A percentile compares a stretch with the other conserved stretches of the same genome.
Conservation (phyloP, 2,797 vertebrate species). For the Knipowitschia caucasica region DNA sequence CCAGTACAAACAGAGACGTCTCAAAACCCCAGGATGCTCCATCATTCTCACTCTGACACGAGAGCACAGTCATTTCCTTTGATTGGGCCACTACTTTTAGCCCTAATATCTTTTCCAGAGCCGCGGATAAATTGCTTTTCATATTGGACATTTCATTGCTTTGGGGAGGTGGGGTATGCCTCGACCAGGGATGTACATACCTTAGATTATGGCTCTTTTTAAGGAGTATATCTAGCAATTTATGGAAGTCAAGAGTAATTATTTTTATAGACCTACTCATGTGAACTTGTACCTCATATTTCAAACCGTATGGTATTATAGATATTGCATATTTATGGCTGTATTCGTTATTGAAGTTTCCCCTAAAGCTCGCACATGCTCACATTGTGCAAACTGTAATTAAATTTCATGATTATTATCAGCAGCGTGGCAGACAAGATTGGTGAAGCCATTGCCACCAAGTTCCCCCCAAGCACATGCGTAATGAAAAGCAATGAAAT, state of each 20-base stretch:
- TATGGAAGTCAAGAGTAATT: background rate
- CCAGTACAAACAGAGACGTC: slow-evolving; percentile 52
- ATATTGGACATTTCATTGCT: slow-evolving; percentile 3
- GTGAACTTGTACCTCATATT: slow-evolving; percentile 14
- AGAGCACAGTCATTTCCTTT: slow-evolving; percentile 44
- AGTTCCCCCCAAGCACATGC: slow-evolving; percentile 9
- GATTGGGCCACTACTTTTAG: slow-evolving; percentile 36
- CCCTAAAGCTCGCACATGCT: slow-evolving; percentile 4
- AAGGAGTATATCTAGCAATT: background rate
- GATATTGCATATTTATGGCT: slow-evolving; percentile 7
- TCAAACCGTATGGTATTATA: slow-evolving; percentile 19
- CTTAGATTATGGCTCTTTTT: slow-evolving; percentile 6
- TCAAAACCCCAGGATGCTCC: slow-evolving; percentile 40
- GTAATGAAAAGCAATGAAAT: slow-evolving; percentile 44
- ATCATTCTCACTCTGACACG: slow-evolving; percentile 37
- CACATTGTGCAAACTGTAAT: slow-evolving; percentile 27
- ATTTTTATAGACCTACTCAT: slow-evolving; percentile 14
- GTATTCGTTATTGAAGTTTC: slow-evolving; percentile 6
- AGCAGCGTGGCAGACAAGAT: slow-evolving; percentile 37
- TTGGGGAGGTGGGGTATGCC: slow-evolving; percentile 17
- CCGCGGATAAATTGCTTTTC: slow-evolving; percentile 29
- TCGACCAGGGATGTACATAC: slow-evolving; percentile 14
- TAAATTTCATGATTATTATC: slow-evolving; percentile 43
- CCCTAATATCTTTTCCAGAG: slow-evolving; percentile 61
- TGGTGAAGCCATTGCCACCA: slow-evolving; percentile 49